Conservation (phyloP, 2,113 vertebrate species). For the Zosterops pallidus region DNA sequence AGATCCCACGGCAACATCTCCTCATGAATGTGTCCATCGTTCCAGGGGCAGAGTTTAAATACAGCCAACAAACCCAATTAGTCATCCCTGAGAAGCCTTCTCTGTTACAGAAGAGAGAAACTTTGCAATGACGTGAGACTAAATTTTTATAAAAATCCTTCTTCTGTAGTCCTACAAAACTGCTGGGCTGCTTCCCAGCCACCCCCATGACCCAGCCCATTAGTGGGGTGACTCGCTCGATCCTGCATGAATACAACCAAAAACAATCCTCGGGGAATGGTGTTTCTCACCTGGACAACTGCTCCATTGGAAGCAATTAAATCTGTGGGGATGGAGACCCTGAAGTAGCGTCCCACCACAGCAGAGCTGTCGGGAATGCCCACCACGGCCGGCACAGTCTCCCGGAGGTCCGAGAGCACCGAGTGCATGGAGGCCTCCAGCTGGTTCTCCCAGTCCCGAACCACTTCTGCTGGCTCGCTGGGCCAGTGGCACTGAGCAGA, state of each 20-base stretch:
- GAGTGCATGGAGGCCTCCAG: constrained; percentile 94
- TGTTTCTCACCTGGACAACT: constrained; percentile 82
- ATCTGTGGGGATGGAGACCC: constrained; percentile 82
- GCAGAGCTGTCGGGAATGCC: constrained; percentile 88
- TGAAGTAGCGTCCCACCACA: constrained; percentile 86
- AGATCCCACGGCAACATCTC: not conserved
- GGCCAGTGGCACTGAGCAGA: constrained; percentile 72
- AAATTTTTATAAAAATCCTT: not conserved
- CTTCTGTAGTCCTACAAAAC: not conserved
- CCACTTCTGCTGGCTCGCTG: constrained; percentile 73
- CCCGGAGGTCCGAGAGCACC: constrained; percentile 80
- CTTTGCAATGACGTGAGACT: not conserved
- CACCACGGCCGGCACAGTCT: constrained; percentile 73
- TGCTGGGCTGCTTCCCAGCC: not conserved
- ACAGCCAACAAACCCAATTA: not conserved
- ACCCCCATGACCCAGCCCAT: not conserved
- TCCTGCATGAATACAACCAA: not conserved
- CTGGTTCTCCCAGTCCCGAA: constrained; percentile 84
- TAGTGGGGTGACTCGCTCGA: accelerated
- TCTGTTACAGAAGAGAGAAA: not conserved
- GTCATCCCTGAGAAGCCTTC: not conserved
- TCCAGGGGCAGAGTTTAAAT: not conserved
- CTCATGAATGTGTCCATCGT: not conserved
- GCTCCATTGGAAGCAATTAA: constrained; percentile 77
- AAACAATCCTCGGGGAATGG: accelerated